These are phyloP conservation scores for Pristionchus fissidentatus DNA, from an alignment of 2,888 invertebrate species.

Conservation along the genomic window DNA sequence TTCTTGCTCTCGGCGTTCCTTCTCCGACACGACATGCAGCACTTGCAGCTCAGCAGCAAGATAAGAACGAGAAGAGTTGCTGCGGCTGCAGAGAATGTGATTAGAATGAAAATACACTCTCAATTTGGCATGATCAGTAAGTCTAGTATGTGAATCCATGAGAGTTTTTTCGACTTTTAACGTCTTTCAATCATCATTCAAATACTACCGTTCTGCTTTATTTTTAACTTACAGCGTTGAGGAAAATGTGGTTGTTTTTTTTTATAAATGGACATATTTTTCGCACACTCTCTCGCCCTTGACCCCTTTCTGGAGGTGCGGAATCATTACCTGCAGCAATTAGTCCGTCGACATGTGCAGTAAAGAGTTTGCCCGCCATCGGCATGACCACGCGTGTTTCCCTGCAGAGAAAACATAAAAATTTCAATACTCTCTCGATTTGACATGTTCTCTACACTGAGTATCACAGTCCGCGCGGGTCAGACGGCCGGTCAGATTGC, in stretches of 20 bases:
- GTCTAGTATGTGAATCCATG: no score
- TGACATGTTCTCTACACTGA: not conserved
- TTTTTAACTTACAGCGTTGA: conserved; percentile 43
- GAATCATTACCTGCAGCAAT: conserved; percentile 20
- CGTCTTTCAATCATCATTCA: no score
- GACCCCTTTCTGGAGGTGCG: not conserved
- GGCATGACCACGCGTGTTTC: conserved; percentile 42
- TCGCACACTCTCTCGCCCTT: not conserved
- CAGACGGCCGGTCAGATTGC: not conserved
- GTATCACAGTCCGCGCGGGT: not conserved
- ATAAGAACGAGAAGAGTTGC: not conserved
- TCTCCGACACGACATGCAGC: conserved; percentile 1
- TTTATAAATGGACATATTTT: no score
- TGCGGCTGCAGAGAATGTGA: not conserved
- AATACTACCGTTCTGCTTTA: no score
- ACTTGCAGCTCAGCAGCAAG: conserved; percentile 33
- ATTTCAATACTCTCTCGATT: not conserved
- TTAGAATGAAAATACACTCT: not conserved
- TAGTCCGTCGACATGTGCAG: conserved; percentile 16
- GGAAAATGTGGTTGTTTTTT: conserved; percentile 38
- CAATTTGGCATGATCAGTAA: not conserved
- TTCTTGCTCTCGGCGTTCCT: conserved; percentile 32
- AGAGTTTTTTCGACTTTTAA: no score
- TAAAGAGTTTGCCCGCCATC: not conserved
- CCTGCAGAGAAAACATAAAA: not conserved